These are phyloP conservation scores for Perca schrenkii DNA, from an alignment of 2,113 vertebrate genomes.

Conservation along the genomic window DNA sequence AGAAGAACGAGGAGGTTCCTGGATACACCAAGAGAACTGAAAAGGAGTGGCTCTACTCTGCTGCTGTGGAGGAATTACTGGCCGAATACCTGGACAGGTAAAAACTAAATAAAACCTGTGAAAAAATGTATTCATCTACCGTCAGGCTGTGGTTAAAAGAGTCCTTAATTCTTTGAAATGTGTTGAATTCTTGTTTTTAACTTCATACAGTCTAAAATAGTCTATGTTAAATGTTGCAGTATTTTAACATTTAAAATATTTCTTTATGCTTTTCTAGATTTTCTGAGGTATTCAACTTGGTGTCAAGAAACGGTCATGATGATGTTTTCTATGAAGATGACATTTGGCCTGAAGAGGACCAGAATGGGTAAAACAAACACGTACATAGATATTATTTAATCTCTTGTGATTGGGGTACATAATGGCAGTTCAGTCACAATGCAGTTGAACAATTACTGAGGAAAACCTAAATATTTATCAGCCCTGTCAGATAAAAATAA, in stretches of 20 bases:
- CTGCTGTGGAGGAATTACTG: slow-evolving; percentile 92
- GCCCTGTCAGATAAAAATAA: not conserved
- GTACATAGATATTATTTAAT: not conserved
- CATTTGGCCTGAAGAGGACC: slow-evolving; percentile 94
- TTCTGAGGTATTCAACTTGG: slow-evolving; percentile 90
- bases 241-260: not conserved
- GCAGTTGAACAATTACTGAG: not conserved
- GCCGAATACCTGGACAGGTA: slow-evolving; percentile 96
- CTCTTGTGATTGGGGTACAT: not conserved
- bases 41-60: slow-evolving; percentile 98
- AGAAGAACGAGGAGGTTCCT: slow-evolving; percentile 99
- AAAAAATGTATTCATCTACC: not conserved
- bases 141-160: not conserved
- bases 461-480: not conserved
- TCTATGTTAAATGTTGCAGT: not conserved
- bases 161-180: not conserved
- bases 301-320: slow-evolving; percentile 94
- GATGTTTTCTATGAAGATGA: slow-evolving; percentile 98
- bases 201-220: not conserved
- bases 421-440: not conserved
- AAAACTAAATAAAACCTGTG: not conserved
- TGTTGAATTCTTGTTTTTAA: not conserved
- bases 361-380: slow-evolving; percentile 88
- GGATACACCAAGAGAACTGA: slow-evolving; percentile 97
- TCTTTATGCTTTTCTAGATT: slow-evolving; percentile 81